Percentiles rank a stretch among this genome's conserved stretches.
phyloP scores from a whole-genome alignment of 2,113 vertebrate genomes.

The Laticauda laticaudata region DNA sequence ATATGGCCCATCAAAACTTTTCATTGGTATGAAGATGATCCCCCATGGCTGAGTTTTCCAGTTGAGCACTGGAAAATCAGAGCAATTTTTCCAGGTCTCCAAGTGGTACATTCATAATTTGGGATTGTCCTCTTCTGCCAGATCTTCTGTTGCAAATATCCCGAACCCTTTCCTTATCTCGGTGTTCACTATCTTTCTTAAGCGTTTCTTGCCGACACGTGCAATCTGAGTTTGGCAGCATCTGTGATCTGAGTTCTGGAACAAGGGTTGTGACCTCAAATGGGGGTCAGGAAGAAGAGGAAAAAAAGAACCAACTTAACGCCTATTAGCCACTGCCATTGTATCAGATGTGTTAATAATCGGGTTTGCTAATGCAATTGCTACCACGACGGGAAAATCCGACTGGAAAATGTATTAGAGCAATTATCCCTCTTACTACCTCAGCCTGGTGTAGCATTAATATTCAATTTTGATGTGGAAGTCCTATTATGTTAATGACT shows the following conservation, averaged over 20 bases:
- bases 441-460: slow-evolving; percentile 63
- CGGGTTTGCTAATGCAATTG: slow-evolving; percentile 61
- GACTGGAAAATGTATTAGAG: slow-evolving; percentile 67
- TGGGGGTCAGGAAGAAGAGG: neutral
- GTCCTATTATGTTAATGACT: slow-evolving; percentile 69
- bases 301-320: slow-evolving; percentile 41
- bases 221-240: neutral
- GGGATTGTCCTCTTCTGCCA: too few relatives aligned
- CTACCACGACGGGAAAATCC: slow-evolving; percentile 57
- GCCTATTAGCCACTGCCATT: slow-evolving; percentile 43
- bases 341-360: slow-evolving; percentile 52
- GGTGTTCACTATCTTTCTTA: neutral
- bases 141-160: neutral
- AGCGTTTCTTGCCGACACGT: neutral
- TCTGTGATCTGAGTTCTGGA: slow-evolving; percentile 18
- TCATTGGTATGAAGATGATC: neutral
- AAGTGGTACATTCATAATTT: neutral
- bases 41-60: neutral
- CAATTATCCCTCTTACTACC: slow-evolving; percentile 62
- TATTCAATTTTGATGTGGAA: slow-evolving; percentile 67
- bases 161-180: neutral
- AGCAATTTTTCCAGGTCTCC: neutral
- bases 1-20: neutral
- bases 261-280: slow-evolving; percentile 11
- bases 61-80: neutral